Evolutionary conservation across 2,888 invertebrate genomes (phyloP), one percentile per base, ranked within the genome.

Genomic region (Callyntrura guangdongensis): DNA sequence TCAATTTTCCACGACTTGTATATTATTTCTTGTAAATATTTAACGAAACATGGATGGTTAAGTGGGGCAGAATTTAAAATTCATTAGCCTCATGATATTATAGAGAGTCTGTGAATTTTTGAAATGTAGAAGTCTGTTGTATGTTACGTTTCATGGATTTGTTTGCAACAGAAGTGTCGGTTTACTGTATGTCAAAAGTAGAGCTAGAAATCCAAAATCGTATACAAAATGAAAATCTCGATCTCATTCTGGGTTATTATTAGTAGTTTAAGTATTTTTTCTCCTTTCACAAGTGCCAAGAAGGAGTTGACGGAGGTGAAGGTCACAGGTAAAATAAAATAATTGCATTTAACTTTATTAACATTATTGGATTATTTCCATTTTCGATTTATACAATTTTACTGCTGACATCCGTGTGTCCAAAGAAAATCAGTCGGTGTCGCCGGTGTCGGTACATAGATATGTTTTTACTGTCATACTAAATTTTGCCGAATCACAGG

Each of bases 241-340:
- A 77, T 77, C 74, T 77, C 74, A 77, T 12, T 2, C 6, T 22
- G 36, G 49, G 49, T 77, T 77, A 47, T 49, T 49, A 1, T 20
- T 36, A 36, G 2, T 72, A 25, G 74, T 25, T 53, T 77, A 77
- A 5, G 5, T 25, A 11, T 17, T 47, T 5, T 0, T 53, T 11
- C 20, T 49, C 8, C 49, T 77, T 77, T 77, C 49, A 53, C 74
- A 22, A 22, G 3, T 22, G 74, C 74, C 20, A 20, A 77, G 9
- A 20, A 77, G 9, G 74, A 47, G n/a, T 36, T 11, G 9, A 20
- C 49, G 9, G 74, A 47, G n/a, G 14, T 11, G 20, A 17, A 22
- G 11, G 2, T 77, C 0, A 20, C 20, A 22, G 74, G 74, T 77
- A 49, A 77, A 47, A 59, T 17, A 59, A 17, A n/a, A 59, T 59